These are phyloP conservation scores for Balearica regulorum DNA, from an alignment of 2,797 vertebrate species.

Conservation along the genomic window DNA sequence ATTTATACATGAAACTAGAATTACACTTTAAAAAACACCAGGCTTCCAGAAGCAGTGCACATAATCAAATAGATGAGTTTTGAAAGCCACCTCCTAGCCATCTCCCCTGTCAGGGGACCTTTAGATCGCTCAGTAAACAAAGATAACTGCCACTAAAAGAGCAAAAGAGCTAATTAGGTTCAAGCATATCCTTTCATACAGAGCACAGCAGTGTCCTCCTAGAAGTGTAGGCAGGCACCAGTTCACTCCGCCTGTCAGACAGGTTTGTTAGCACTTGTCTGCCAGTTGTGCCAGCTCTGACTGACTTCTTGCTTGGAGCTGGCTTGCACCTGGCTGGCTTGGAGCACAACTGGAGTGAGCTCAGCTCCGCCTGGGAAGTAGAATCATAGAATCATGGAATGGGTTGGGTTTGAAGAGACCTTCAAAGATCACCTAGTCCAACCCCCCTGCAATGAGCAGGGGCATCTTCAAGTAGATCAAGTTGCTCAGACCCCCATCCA, in stretches of 20 bases:
- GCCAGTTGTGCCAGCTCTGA: not conserved
- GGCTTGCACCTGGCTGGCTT: not conserved
- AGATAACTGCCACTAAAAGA: not conserved
- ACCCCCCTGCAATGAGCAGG: no score
- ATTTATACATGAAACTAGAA: not conserved
- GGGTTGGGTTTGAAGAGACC: no score
- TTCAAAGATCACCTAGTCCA: no score
- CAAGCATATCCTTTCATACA: not conserved
- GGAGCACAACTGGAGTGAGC: not conserved
- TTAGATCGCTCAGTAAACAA: not conserved
- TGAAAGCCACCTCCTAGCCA: not conserved
- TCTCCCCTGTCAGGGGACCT: not conserved
- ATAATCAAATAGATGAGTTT: not conserved
- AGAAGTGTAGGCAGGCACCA: not conserved
- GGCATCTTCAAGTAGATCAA: no score
- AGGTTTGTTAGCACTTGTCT: not conserved
- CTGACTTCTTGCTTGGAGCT: not conserved
- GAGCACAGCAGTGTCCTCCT: not conserved
- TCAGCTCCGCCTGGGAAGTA: not conserved
- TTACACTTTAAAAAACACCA: not conserved
- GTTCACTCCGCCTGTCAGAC: not conserved
- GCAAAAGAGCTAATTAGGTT: not conserved
- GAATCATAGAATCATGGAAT: no score
- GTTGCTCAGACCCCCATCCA: no score
- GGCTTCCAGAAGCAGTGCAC: not conserved